Base-by-base conservation (phyloP, 2,888 invertebrate genomes). In the Eupithecia exiguata region DNA sequence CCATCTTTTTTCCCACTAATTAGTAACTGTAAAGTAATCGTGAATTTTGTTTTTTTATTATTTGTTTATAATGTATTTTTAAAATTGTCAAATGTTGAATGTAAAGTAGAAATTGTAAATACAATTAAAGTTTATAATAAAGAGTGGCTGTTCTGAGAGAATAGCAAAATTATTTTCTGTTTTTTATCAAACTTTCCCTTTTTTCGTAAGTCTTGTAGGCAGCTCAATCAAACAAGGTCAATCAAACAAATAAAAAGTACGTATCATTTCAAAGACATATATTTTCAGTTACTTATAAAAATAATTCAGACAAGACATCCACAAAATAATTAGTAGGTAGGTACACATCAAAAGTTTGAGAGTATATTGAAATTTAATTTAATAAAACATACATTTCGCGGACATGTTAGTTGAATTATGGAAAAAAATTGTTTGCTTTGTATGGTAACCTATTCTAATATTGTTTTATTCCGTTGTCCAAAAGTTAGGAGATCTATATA, bases 21-120 rank as follows among this genome's bases (percentile, higher is more conserved):
- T 87, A 86, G 77, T 88, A 90, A 89, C 85, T 92, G 91, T 92
- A 92, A 87, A 92, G 89, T 91, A 83, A 86, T 88, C 86, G 83
- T 87, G 86, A 91, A 91, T 91, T 92, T 91, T 93, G 90, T 94
- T 93, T 90, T 87, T 87, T 90, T 87, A 83, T 81, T 86, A 86
- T 89, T 92, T 91, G 89, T 92, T 93, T 94, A 92, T 89, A 92
- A 91, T 93, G 94, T 94, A 93, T 93, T 94, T 94, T 93, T 92
- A 93, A 90, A 92, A 92, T 94, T 94, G 93, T 91, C 88, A 85
- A 91, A 91, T 92, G 92, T 91, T 92, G 92, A 87, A 92, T 94
- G 94, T 93, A 93, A 94, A 93, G 94, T 94, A 94, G 94, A 92
- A 94, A 93, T 91, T 94, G 94, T 93, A 94, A 91, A 94, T 94